These are phyloP conservation scores for Notarius lentiginosus DNA, from an alignment of 2,113 vertebrate genomes.

Conservation along the genomic window DNA sequence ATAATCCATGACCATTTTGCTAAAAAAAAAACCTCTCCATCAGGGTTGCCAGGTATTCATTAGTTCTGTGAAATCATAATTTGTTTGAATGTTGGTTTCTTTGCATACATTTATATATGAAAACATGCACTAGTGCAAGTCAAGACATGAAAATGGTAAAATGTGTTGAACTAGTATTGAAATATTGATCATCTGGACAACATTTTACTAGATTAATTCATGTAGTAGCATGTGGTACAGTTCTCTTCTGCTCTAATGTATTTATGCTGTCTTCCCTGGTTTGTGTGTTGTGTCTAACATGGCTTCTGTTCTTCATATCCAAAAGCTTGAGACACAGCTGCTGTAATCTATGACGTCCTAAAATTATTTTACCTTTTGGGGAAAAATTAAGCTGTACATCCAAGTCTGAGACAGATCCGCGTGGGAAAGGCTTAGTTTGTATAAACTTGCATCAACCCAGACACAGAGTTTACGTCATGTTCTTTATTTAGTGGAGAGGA, in stretches of 20 bases:
- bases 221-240: not conserved
- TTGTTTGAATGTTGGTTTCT: not conserved
- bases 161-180: not conserved
- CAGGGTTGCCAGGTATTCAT: not conserved
- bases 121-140: not conserved
- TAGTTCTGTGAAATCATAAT: not conserved
- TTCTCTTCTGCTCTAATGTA: not conserved
- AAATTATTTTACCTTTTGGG: conserved; percentile 7
- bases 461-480: conserved; percentile 23
- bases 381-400: not conserved
- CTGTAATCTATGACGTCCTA: not conserved
- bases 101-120: not conserved
- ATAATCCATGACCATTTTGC: not conserved
- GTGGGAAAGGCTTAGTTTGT: not conserved
- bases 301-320: not conserved
- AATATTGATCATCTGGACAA: not conserved
- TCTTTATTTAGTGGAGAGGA: not conserved
- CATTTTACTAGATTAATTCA: not conserved
- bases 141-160: not conserved
- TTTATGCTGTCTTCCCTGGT: not conserved
- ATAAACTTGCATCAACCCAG: not conserved
- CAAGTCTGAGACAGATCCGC: not conserved
- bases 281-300: not conserved
- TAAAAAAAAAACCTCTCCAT: no score
- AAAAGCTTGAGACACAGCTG: not conserved